These are phyloP conservation scores for Dromococcyx pavoninus DNA, from an alignment of 2,797 vertebrate species.

Conservation along the genomic window DNA sequence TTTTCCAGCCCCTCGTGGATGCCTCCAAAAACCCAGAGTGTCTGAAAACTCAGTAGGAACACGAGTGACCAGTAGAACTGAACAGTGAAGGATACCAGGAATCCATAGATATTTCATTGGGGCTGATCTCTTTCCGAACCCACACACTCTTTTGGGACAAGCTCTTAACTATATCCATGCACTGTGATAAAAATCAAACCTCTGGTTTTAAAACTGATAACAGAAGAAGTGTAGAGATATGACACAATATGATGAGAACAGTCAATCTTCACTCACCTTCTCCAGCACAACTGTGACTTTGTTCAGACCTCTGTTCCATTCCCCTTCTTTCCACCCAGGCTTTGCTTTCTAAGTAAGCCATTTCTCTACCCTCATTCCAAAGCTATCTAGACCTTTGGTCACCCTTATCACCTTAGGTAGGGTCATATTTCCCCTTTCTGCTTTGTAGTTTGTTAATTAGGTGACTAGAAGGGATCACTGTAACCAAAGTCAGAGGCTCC, in stretches of 20 bases:
- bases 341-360: background rate
- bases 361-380: background rate
- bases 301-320: background rate
- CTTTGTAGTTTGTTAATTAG: background rate
- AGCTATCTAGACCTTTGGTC: background rate
- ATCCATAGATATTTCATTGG: fast-evolving
- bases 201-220: background rate
- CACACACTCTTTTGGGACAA: background rate
- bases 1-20: fast-evolving
- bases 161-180: background rate
- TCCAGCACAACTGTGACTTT: background rate
- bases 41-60: background rate
- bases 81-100: too few relatives aligned
- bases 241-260: background rate
- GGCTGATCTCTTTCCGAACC: background rate
- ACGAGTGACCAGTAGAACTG: fast-evolving
- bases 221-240: background rate
- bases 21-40: background rate
- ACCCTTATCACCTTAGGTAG: background rate
- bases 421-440: background rate
- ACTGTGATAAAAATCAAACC: background rate
- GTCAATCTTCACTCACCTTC: background rate
- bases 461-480: background rate
- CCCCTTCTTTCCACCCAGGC: background rate
- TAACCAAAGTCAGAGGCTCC: background rate